phyloP scores from a whole-genome alignment of 2,113 vertebrate species.

The Peromyscus californicus region DNA sequence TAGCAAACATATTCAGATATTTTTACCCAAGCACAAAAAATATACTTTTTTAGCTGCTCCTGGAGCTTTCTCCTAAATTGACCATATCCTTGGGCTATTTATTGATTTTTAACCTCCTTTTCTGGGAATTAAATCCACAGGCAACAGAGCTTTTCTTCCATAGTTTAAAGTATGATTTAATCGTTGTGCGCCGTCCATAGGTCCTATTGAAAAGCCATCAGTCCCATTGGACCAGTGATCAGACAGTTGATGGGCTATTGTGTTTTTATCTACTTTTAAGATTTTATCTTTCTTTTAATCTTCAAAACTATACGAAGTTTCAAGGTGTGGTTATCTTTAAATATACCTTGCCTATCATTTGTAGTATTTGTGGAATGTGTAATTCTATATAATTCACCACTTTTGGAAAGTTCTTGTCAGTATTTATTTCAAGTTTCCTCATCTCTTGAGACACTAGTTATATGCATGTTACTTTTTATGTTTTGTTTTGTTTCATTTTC shows the following conservation, averaged over 20 bases:
- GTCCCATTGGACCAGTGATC: not conserved
- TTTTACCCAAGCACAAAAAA: not conserved
- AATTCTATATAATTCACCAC: not conserved
- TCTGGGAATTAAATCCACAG: constrained; percentile 2
- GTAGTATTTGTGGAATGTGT: not conserved
- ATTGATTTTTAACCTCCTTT: not conserved
- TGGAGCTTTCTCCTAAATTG: not conserved
- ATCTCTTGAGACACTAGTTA: not conserved
- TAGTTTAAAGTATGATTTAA: not conserved
- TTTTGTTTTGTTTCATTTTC: not conserved
- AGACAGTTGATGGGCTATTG: not conserved
- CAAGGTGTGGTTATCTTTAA: not conserved
- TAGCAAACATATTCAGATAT: not conserved
- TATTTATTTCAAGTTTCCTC: not conserved
- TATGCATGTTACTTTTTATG: not conserved
- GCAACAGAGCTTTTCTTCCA: not conserved
- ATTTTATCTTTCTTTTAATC: not conserved
- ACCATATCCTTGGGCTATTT: not conserved
- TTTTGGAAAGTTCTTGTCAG: not conserved
- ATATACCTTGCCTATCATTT: not conserved
- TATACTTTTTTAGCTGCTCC: not conserved
- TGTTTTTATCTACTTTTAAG: not conserved
- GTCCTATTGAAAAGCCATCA: not conserved
- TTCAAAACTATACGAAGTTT: not conserved
- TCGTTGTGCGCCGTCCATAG: not conserved